Evolutionary conservation across 2,888 invertebrate species (phyloP).

Genomic region (Stratiomys singularior): DNA sequence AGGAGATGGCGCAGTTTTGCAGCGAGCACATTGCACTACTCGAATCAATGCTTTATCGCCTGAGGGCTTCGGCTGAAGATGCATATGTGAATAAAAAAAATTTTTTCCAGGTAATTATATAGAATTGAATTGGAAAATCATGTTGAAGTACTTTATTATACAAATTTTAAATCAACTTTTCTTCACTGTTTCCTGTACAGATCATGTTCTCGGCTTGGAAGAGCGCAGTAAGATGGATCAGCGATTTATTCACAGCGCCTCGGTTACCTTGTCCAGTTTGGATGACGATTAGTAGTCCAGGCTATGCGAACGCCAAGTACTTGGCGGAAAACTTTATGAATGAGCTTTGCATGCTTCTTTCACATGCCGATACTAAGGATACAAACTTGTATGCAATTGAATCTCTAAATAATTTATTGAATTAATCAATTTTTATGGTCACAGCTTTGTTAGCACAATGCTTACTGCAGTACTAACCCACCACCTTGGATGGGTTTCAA

Average conservation of each 20-base stretch:
- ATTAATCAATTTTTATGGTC: neutral
- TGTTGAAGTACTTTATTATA: too few species aligned
- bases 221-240: slow-evolving; percentile 68
- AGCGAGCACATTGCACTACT: slow-evolving; percentile 83
- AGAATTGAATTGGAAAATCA: too few species aligned
- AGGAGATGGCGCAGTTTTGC: slow-evolving; percentile 77
- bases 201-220: slow-evolving; percentile 68
- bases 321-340: slow-evolving; percentile 67
- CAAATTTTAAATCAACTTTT: neutral
- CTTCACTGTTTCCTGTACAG: slow-evolving; percentile 53
- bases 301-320: slow-evolving; percentile 62
- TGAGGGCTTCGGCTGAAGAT: slow-evolving; percentile 74
- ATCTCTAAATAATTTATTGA: neutral
- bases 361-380: slow-evolving; percentile 82
- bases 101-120: slow-evolving; percentile 68
- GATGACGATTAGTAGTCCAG: slow-evolving; percentile 69
- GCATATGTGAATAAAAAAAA: slow-evolving; percentile 69
- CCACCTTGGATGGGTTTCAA: slow-evolving; percentile 91
- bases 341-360: slow-evolving; percentile 74
- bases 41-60: slow-evolving; percentile 77
- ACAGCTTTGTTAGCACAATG: slow-evolving; percentile 89
- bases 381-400: slow-evolving; percentile 87
- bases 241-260: slow-evolving; percentile 75
- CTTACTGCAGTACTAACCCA: slow-evolving; percentile 88
- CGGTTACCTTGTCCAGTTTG: slow-evolving; percentile 74